Conservation (phyloP, 2,888 invertebrate species). For the Alentia gelatinosa region DNA sequence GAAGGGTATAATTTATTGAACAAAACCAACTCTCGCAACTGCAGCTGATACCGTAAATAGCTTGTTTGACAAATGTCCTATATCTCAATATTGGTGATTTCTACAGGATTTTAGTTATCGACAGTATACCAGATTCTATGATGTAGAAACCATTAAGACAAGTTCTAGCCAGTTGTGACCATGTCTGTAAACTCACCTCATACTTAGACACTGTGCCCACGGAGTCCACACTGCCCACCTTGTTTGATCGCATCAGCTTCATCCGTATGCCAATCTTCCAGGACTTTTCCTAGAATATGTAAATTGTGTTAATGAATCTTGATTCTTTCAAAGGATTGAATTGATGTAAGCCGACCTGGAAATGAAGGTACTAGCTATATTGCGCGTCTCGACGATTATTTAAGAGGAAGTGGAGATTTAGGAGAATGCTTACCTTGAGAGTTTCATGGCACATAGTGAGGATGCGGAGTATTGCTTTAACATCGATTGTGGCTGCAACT, state of each 20-base stretch:
- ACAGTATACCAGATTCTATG: too few species aligned
- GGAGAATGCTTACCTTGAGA: neutral
- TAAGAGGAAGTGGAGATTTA: neutral
- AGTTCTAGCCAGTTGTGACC: too few species aligned
- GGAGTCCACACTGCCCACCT: neutral
- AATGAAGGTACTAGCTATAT: neutral
- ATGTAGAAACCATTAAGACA: too few species aligned
- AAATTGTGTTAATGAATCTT: neutral
- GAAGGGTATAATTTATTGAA: too few species aligned
- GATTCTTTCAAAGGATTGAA: neutral
- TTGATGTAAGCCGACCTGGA: neutral
- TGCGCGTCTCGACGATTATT: neutral
- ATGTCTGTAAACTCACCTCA: neutral
- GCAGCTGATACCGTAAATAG: too few species aligned
- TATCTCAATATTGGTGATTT: too few species aligned
- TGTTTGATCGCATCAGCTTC: neutral
- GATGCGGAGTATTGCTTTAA: neutral
- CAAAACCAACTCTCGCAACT: too few species aligned
- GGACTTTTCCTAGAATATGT: neutral
- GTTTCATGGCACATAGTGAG: constrained; percentile 5
- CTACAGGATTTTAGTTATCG: too few species aligned
- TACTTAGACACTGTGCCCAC: neutral
- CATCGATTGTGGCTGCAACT: constrained; percentile 37
- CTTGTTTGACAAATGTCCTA: too few species aligned
- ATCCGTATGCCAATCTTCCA: neutral